Evolutionary conservation across 2,113 vertebrate genomes (phyloP).

Genomic region (Marcusenius ussheri): DNA sequence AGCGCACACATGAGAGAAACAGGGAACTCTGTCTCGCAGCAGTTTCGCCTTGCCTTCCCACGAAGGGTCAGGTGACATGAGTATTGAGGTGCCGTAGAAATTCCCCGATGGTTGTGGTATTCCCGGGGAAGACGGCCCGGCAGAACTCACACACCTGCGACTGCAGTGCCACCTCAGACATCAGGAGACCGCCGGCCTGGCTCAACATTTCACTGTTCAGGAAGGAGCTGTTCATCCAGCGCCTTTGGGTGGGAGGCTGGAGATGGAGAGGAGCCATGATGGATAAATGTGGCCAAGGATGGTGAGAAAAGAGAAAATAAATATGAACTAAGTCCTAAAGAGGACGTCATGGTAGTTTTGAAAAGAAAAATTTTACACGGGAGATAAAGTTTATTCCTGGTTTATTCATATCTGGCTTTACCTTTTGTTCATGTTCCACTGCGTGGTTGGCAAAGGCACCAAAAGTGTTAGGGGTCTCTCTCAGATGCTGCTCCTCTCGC

Average conservation of each 20-base stretch:
- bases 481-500: neutral
- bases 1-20: neutral
- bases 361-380: neutral
- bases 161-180: conserved; percentile 50
- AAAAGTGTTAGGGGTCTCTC: neutral
- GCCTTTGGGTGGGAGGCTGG: conserved; percentile 37
- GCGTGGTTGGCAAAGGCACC: neutral
- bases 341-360: neutral
- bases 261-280: neutral
- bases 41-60: neutral
- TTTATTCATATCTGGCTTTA: neutral
- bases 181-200: conserved; percentile 11
- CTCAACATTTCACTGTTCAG: conserved; percentile 30
- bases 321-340: neutral
- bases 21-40: neutral
- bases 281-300: neutral
- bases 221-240: conserved; percentile 38
- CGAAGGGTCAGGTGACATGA: conserved; percentile 49
- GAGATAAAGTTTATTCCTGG: neutral
- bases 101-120: conserved; percentile 50
- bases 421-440: neutral
- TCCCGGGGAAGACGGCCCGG: conserved; percentile 57
- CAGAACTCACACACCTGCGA: conserved; percentile 68
- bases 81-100: conserved; percentile 56
- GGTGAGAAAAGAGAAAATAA: neutral